Evolutionary conservation across 2,113 vertebrate species (phyloP).

Genomic region (Hepsetus odoe): DNA sequence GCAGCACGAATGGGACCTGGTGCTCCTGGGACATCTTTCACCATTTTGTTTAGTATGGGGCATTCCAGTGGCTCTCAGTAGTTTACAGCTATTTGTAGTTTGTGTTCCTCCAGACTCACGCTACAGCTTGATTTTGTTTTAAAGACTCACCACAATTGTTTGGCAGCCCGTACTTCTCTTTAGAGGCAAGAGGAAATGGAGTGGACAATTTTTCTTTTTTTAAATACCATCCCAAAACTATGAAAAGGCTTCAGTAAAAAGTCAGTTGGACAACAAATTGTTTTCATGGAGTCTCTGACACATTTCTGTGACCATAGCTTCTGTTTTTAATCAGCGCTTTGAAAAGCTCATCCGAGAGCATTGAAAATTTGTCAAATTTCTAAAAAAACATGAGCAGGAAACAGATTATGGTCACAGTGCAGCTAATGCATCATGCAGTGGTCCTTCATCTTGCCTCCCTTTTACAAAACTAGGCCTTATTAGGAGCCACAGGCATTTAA

Average conservation of each 20-base stretch:
- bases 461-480: not conserved
- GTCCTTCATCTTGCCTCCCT: not conserved
- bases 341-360: not conserved
- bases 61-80: slow-evolving; percentile 29
- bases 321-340: not conserved
- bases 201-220: not conserved
- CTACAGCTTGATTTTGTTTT: slow-evolving; percentile 4
- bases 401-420: not conserved
- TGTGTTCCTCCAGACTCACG: not conserved
- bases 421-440: not conserved
- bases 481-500: not conserved
- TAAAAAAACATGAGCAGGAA: not conserved
- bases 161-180: not conserved
- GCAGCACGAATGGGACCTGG: not conserved
- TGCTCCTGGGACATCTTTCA: not conserved
- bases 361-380: not conserved
- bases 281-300: not conserved
- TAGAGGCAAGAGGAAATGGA: not conserved
- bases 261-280: not conserved
- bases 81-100: slow-evolving; percentile 21
- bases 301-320: not conserved
- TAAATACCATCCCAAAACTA: not conserved
- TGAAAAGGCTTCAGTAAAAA: not conserved
- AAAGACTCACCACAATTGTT: slow-evolving; percentile 3
- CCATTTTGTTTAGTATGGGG: slow-evolving; percentile 18